phyloP scores from a whole-genome alignment of 2,113 vertebrate genomes.

The Colistium nudipinnis region DNA sequence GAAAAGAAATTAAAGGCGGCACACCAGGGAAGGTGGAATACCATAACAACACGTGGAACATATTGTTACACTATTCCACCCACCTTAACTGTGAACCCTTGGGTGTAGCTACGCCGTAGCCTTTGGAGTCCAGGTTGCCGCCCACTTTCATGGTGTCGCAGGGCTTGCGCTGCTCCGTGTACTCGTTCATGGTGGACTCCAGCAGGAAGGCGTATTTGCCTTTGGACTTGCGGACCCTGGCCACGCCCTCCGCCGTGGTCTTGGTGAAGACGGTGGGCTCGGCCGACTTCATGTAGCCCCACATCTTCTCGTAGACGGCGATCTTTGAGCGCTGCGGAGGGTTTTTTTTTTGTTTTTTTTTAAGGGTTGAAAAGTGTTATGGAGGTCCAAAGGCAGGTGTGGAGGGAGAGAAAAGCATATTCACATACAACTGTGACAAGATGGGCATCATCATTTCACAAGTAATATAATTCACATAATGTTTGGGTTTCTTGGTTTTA shows the following conservation, averaged over 20 bases:
- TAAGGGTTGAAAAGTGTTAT: not conserved
- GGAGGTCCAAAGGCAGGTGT: constrained; percentile 46
- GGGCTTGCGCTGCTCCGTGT: constrained; percentile 98
- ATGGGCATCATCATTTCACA: too few relatives aligned
- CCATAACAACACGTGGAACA: constrained; percentile 97
- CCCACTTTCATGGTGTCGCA: constrained; percentile 99
- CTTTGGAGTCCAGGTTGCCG: constrained; percentile 99
- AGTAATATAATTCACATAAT: too few relatives aligned
- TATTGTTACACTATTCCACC: constrained; percentile 99
- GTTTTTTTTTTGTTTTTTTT: too few relatives aligned
- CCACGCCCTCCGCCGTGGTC: constrained; percentile 96
- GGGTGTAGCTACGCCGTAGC: constrained; percentile 98
- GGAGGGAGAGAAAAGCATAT: constrained; percentile 20
- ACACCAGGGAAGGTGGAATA: constrained; percentile 99
- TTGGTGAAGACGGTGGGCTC: constrained; percentile 98
- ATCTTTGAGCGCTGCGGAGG: constrained; percentile 95
- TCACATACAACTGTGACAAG: not conserved
- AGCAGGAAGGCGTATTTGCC: constrained; percentile 99
- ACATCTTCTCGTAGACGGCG: constrained; percentile 99
- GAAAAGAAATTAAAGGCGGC: constrained; percentile 81
- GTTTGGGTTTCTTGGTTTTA: too few relatives aligned
- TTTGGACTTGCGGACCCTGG: constrained; percentile 97
- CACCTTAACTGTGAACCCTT: constrained; percentile 99
- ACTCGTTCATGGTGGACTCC: constrained; percentile 99
- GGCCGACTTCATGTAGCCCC: constrained; percentile 99